Base-by-base conservation (phyloP, 2,888 invertebrate genomes). In the Drosophila paracracens region DNA sequence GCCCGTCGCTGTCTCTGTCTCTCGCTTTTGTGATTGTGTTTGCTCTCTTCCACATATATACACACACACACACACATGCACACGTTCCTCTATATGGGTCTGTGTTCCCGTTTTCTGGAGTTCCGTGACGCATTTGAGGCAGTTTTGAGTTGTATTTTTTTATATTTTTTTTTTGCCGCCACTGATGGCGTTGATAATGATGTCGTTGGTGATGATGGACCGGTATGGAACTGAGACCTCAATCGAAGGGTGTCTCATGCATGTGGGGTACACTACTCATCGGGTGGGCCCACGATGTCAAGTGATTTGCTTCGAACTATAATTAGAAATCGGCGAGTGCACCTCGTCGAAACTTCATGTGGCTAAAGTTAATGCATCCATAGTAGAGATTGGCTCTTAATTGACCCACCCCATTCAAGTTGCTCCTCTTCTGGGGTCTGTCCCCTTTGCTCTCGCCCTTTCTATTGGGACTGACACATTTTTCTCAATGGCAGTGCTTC, bases 151-250 rank as follows among this genome's bases (percentile, higher is more conserved):
- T 67, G 46, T 46, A 25, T 46, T 38, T 38, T 38, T 38, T 18
- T 38, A 7, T 46, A 16, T 46, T 46, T 38, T 21, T 21, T 46
- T 46, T 61, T 63, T 71, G 68, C 81, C 62, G 80, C 79, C 80
- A 54, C 71, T 74, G 90, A 85, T 85, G 84, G 90, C 90, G 90
- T 88, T 89, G 84, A 85, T 85, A 85, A 85, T 85, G 90, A 85
- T 85, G 84, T 85, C 77, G 84, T 75, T 88, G 88, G 73, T 80
- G 84, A 88, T 85, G 84, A 85, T 89, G 84, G 89, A 88, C 88
- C 79, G 85, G 76, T 67, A 74, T 83, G 80, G 59, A 75, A 70
- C 76, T 75, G 69, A 84, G 89, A 82, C 64, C 76, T 74, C 70
- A 70, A 51, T 46, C 52, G 56, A 64, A 62, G 66, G 46, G 36